Base-by-base conservation (phyloP, 2,113 vertebrate genomes). In the Pangasianodon hypophthalmus region DNA sequence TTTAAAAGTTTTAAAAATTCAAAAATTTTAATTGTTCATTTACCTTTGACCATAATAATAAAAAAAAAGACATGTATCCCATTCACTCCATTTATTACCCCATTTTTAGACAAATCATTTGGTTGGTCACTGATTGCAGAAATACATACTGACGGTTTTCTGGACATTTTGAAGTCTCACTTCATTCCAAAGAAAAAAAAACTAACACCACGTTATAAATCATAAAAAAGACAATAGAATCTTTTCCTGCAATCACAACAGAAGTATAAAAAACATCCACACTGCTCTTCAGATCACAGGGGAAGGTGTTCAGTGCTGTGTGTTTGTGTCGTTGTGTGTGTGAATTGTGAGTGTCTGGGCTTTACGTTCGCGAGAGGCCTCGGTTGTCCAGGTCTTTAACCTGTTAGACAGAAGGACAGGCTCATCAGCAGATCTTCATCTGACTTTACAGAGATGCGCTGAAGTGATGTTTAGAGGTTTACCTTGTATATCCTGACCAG, bases 401-500 rank as follows among this genome's bases (percentile, higher is more conserved):
- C 98, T 99, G 86, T 41, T 93, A 64, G n/a, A 89, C 10, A 6
- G 11, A 89, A 87, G 19, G 11, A 62, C 10, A 7, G 24, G 11
- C 1, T 44, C 19, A 29, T 62, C 24, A 60, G 26, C 56, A 84
- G 10, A 29, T 62, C 21, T 44, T 84, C 9, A 62, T 82, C 69
- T 73, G 24, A 58, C 24, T 64, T 79, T 4, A 67, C 26, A 46
- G 10, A 32, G 16, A 11, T 6, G 37, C 29, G 32, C 8, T 62
- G 21, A 60, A 71, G 9, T 80, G 44, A 80, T 26, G 56, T 46
- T 46, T 3, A 0, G 10, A 44, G 29, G 32, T 41, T 62, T 90
- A 99, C 98, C 97, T 99, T 99, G 96, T 99, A 99, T 98, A 99
- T 99, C 94, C 98, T 97, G 89, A 99, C 98, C 69, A 99, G 95